Percentiles rank a stretch among this genome's conserved stretches.
Conservation (phyloP, 2,797 vertebrate genomes). For the Schizopygopsis pylzovi region DNA sequence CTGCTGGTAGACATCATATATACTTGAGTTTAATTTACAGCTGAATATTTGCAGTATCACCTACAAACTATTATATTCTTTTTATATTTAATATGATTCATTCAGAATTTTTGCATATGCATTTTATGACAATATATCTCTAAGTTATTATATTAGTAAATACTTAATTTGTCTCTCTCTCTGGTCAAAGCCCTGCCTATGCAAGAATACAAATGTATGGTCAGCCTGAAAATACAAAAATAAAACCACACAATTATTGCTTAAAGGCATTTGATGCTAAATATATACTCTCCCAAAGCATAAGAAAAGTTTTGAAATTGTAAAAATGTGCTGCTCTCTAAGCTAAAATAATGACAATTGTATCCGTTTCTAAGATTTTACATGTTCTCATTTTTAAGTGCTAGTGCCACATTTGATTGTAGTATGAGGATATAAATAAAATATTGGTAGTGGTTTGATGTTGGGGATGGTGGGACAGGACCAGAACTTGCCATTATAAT, state of each 20-base stretch:
- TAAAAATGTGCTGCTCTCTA: not conserved
- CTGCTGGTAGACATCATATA: slow-evolving; percentile 62
- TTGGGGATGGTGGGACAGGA: not conserved
- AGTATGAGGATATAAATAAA: not conserved
- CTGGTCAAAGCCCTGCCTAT: not conserved
- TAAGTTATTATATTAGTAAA: not conserved
- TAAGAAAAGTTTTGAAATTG: not conserved
- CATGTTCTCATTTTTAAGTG: not conserved
- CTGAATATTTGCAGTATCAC: not conserved
- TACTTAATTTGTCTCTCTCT: not conserved
- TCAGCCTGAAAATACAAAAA: slow-evolving; percentile 16
- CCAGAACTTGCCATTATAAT: slow-evolving; percentile 70
- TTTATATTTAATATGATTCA: not conserved
- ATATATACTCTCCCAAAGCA: not conserved
- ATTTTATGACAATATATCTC: not conserved
- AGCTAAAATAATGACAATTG: not conserved
- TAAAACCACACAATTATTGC: slow-evolving; percentile 8
- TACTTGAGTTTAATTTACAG: not conserved
- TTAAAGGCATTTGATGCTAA: not conserved
- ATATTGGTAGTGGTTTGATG: not conserved
- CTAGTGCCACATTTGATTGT: not conserved
- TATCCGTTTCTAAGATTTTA: not conserved
- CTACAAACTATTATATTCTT: no score
- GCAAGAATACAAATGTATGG: not conserved
- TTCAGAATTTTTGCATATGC: not conserved